phyloP scores from a whole-genome alignment of 2,797 vertebrate species.

The Danio aesculapii region DNA sequence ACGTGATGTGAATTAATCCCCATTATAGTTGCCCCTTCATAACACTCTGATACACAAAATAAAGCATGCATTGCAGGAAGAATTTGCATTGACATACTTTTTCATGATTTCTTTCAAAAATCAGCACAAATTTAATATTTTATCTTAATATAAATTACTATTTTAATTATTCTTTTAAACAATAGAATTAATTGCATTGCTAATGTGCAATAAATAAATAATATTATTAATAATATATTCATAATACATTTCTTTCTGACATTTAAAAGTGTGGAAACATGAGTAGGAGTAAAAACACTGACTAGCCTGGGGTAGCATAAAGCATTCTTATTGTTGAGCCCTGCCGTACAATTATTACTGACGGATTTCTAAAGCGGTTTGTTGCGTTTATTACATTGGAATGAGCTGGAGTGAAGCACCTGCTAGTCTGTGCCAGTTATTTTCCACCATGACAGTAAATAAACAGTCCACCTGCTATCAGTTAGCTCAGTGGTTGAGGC shows the following conservation, averaged over 20 bases:
- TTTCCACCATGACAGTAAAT: conserved; percentile 43
- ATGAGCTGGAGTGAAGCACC: conserved; percentile 19
- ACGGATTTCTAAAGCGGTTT: not conserved
- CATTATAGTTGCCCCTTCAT: not conserved
- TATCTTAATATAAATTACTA: too few relatives aligned
- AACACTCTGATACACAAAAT: not conserved
- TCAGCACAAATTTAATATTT: too few relatives aligned
- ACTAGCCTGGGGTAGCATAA: not conserved
- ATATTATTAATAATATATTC: too few relatives aligned
- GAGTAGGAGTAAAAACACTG: not conserved
- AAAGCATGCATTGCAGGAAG: not conserved
- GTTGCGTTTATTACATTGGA: conserved; percentile 20
- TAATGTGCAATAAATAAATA: too few relatives aligned
- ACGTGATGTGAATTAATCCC: not conserved
- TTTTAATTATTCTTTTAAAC: not conserved
- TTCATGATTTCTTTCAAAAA: not conserved
- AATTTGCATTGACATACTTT: not conserved
- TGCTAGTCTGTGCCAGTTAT: conserved; percentile 40
- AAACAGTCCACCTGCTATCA: conserved; percentile 46
- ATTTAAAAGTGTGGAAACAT: not conserved
- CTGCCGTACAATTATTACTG: not conserved
- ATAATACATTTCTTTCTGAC: not conserved
- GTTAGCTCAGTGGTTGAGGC: conserved; percentile 39
- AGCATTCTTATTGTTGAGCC: not conserved
- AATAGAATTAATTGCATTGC: too few relatives aligned